Evolutionary conservation across 2,113 vertebrate genomes (phyloP).

Genomic region (Athene cunicularia): DNA sequence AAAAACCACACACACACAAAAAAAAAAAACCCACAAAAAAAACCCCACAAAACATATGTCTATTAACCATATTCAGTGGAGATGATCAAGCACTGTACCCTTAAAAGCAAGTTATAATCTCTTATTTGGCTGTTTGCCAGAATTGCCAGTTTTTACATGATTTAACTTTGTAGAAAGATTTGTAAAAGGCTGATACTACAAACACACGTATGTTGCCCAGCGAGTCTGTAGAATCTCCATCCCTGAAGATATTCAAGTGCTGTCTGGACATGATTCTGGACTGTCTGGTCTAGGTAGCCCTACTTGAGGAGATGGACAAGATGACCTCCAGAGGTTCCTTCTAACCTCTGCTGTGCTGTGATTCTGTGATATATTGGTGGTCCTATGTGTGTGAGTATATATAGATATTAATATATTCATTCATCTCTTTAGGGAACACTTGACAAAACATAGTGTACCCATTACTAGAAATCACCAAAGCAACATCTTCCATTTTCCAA

Average conservation of each 20-base stretch:
- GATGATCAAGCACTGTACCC: background rate
- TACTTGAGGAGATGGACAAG: background rate
- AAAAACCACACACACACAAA: too few species aligned
- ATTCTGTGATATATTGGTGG: background rate
- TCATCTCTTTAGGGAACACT: background rate
- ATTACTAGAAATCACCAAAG: background rate
- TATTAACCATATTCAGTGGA: background rate
- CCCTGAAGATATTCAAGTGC: background rate
- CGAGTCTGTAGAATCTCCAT: background rate
- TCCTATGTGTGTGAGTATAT: background rate
- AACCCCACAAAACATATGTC: background rate
- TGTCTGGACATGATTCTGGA: background rate
- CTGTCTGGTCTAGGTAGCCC: background rate
- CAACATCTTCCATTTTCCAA: background rate
- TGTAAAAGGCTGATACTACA: background rate
- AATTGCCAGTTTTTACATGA: background rate
- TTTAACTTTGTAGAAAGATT: background rate
- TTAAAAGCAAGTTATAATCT: background rate
- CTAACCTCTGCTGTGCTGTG: background rate
- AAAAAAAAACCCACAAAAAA: background rate
- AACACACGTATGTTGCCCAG: background rate
- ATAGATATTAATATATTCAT: background rate
- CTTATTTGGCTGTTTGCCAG: background rate
- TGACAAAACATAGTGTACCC: background rate
- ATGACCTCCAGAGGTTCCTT: background rate